Evolutionary conservation across 2,888 invertebrate species (phyloP).

Genomic region (Mythimna pallens): DNA sequence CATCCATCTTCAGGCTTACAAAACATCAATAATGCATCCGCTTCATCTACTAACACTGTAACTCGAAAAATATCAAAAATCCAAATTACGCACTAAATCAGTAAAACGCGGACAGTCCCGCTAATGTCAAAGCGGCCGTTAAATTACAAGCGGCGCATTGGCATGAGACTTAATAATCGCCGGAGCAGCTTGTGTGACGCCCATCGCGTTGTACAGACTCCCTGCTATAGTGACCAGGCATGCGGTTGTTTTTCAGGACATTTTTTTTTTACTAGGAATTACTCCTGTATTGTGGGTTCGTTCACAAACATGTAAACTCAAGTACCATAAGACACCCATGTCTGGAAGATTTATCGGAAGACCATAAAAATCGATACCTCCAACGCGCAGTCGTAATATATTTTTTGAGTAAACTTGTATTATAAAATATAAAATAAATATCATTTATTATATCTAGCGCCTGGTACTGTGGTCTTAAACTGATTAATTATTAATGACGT

Average conservation of each 20-base stretch:
- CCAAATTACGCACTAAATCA: slow-evolving; percentile 32
- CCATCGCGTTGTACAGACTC: slow-evolving; percentile 84
- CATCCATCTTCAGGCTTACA: no score
- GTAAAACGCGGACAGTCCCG: slow-evolving; percentile 70
- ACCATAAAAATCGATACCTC: no score
- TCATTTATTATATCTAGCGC: no score
- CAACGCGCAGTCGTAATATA: no score
- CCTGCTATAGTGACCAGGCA: slow-evolving; percentile 74
- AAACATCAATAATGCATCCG: not conserved
- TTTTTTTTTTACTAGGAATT: not conserved
- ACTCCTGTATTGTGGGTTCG: not conserved
- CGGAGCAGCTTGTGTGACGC: slow-evolving; percentile 81
- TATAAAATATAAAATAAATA: no score
- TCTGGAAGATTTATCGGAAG: no score
- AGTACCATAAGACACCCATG: no score
- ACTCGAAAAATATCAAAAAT: slow-evolving; percentile 7
- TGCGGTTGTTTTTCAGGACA: not conserved
- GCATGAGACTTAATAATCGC: slow-evolving; percentile 78
- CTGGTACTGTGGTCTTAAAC: no score
- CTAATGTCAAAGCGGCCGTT: slow-evolving; percentile 77
- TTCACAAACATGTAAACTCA: no score
- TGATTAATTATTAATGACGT: no score
- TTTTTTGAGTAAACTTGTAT: no score
- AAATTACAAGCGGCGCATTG: slow-evolving; percentile 77
- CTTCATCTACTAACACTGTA: not conserved